Conservation (phyloP, 2,797 vertebrate species). For the Eulemur coronatus region DNA sequence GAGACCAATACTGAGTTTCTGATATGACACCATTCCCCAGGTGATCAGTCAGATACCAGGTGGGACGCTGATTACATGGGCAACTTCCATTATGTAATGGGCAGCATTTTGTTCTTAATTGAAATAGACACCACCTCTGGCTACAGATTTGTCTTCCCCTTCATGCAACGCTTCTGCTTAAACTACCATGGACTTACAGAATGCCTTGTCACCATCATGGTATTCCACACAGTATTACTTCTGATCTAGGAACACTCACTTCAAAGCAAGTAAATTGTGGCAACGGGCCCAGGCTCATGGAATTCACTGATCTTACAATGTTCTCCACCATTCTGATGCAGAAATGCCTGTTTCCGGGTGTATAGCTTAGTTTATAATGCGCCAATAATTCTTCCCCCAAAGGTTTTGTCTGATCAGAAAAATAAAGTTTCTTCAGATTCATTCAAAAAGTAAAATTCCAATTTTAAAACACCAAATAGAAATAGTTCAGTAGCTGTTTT, state of each 20-base stretch:
- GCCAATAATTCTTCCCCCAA: neutral
- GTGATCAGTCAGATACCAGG: neutral
- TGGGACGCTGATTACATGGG: neutral
- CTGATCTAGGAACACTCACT: neutral
- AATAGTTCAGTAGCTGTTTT: conserved; percentile 22
- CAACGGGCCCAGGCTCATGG: neutral
- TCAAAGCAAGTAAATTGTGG: neutral
- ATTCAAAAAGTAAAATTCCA: conserved; percentile 8
- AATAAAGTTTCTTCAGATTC: conserved; percentile 6
- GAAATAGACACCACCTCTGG: neutral
- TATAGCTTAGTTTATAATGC: neutral
- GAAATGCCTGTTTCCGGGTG: neutral
- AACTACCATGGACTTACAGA: neutral
- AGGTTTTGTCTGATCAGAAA: neutral
- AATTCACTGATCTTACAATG: neutral
- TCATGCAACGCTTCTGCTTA: neutral
- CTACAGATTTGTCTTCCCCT: neutral
- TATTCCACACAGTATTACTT: neutral
- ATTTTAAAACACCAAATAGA: conserved; percentile 36
- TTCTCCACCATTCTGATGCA: neutral
- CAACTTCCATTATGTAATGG: neutral
- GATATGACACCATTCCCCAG: neutral
- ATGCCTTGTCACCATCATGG: neutral
- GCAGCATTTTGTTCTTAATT: neutral
- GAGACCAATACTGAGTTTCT: neutral